A percentile compares a stretch with the other conserved stretches of the same genome.
Conservation (phyloP, 2,888 invertebrate species). For the Thecophora atra region DNA sequence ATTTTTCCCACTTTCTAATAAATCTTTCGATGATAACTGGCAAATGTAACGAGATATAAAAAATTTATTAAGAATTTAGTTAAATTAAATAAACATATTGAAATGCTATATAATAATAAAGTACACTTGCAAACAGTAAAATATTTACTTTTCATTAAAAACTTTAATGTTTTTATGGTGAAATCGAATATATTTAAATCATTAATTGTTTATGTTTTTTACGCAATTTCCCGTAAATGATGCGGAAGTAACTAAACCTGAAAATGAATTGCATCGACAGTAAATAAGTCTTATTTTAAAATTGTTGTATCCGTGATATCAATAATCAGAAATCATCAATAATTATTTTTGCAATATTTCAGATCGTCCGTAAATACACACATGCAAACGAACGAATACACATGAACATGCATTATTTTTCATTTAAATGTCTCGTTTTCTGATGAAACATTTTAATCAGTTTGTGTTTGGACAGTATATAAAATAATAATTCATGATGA, state of each 20-base stretch:
- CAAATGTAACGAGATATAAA: too few relatives aligned
- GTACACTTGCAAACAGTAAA: too few relatives aligned
- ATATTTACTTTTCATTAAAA: too few relatives aligned
- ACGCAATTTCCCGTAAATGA: too few relatives aligned
- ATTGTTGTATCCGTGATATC: neutral
- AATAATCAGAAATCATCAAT: neutral
- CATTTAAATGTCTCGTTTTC: constrained; percentile 27
- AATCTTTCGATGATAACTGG: too few relatives aligned
- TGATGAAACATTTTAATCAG: constrained; percentile 36
- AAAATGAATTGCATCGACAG: constrained; percentile 1
- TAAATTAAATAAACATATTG: too few relatives aligned
- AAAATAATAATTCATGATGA: constrained; percentile 9
- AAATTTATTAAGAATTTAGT: too few relatives aligned
- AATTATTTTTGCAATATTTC: constrained; percentile 15
- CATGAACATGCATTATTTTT: neutral
- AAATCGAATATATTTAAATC: too few relatives aligned
- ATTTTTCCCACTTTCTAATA: too few relatives aligned
- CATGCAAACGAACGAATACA: neutral
- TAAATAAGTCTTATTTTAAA: neutral
- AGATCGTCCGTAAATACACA: neutral
- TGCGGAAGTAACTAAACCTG: neutral
- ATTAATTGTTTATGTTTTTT: too few relatives aligned
- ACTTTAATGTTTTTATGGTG: too few relatives aligned
- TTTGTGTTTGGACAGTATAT: constrained; percentile 26
- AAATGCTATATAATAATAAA: too few relatives aligned